Conservation (phyloP, 2,113 vertebrate species). For the Ameiurus melas region DNA sequence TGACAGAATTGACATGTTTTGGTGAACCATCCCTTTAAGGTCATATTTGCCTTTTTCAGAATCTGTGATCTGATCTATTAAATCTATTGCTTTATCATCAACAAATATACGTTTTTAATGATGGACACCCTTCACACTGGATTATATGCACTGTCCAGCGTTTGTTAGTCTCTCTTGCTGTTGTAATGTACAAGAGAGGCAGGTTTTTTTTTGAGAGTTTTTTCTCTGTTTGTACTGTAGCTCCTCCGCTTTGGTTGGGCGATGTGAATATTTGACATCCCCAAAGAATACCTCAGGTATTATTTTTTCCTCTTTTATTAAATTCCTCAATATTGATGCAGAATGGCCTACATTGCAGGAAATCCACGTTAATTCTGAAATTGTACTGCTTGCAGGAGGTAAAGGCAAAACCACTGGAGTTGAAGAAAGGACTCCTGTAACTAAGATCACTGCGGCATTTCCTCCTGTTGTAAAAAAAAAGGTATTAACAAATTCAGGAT, state of each 20-base stretch:
- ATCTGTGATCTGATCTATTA: no score
- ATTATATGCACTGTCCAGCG: background rate
- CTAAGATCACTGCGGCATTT: background rate
- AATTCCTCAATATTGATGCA: background rate
- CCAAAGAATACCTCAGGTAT: slow-evolving; percentile 30
- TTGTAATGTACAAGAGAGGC: background rate
- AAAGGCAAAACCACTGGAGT: background rate
- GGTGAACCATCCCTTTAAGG: no score
- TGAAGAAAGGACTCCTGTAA: slow-evolving; percentile 29
- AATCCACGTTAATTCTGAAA: background rate
- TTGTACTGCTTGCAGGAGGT: slow-evolving; percentile 9
- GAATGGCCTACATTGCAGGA: background rate
- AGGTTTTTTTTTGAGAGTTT: background rate
- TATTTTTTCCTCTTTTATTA: background rate
- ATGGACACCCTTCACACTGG: background rate
- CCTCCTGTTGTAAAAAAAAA: slow-evolving; percentile 35
- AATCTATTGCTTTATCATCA: no score
- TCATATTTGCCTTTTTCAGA: no score
- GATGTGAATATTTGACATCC: slow-evolving; percentile 3
- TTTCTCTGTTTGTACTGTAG: background rate
- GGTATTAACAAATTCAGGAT: slow-evolving; percentile 4
- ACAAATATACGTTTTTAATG: background rate
- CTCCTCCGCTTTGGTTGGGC: background rate
- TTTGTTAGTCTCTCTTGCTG: background rate
- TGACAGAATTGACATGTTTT: no score